Base-by-base conservation (phyloP, 2,888 invertebrate species). In the Geophilus truncorum region DNA sequence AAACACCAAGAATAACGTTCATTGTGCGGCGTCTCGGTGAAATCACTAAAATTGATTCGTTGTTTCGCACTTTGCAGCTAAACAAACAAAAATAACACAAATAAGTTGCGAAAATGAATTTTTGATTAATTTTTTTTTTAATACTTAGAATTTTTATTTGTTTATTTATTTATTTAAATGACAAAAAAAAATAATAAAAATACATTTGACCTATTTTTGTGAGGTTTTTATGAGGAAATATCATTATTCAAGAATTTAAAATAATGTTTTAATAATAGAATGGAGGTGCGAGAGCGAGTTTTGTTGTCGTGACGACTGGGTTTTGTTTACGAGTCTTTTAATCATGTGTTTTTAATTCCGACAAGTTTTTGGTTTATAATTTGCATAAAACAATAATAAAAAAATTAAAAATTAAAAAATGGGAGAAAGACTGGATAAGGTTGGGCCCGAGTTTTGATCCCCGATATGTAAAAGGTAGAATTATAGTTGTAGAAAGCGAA, bases 321-420 rank as follows among this genome's bases (percentile, higher is more conserved):
- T 28, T 70, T 70, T 70, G 70, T 70, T 70, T 70, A 70, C 70
- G 28, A 18, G 18, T 28, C 25, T 70, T 70, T 10, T 28, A 70
- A 70, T 70, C 70, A 51, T 51, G 70, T 15, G 70, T 70, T 70
- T 70, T 70, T 70, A 70, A 70, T 70, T 70, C 28, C 70, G 10
- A 70, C 70, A 70, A 28, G 23, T 25, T n/a, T n/a, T n/a, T 70
- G 70, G 10, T 70, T 70, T 70, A 70, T 70, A 70, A 70, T 70
- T 70, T 25, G 28, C 70, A 70, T 70, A 70, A 70, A 70, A 51
- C 18, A 70, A 70, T 9, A 70, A 70, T 7, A 51, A 51, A 18
- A 15, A 18, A 51, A 51, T 5, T 51, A 1, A 1, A 51, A 1
- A 51, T 18, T n/a, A 51, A 51, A n/a, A 51, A 18, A 18, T 51